Evolutionary conservation across 2,888 invertebrate genomes (phyloP).

Genomic region (Rotaria macrura): DNA sequence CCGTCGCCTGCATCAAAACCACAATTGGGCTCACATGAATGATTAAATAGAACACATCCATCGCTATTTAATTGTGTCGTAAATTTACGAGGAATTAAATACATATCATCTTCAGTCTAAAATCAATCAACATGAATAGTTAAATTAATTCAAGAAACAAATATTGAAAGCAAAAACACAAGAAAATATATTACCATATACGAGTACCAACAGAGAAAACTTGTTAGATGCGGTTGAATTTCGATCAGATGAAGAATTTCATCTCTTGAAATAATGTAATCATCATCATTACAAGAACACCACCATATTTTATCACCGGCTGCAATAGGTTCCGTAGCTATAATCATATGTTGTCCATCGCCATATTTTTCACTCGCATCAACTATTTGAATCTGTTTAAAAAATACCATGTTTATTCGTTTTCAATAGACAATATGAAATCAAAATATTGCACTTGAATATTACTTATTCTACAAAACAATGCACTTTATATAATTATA

Average conservation of each 20-base stretch:
- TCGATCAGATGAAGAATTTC: background rate
- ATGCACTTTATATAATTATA: background rate
- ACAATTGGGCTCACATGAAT: slow-evolving; percentile 22
- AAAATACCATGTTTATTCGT: slow-evolving; percentile 21
- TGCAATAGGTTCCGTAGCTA: background rate
- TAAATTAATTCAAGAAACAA: background rate
- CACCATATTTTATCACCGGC: slow-evolving; percentile 23
- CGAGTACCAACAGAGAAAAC: slow-evolving; percentile 22
- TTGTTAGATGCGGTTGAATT: background rate
- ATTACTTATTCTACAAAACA: background rate
- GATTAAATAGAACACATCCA: slow-evolving; percentile 20
- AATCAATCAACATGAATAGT: background rate
- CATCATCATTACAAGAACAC: slow-evolving; percentile 21
- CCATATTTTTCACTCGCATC: slow-evolving; percentile 21
- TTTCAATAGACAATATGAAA: background rate
- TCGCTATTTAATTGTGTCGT: background rate
- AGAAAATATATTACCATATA: background rate
- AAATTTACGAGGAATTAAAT: background rate
- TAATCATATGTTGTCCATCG: background rate
- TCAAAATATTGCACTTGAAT: background rate
- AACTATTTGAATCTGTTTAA: slow-evolving; percentile 7
- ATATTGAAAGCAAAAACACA: background rate
- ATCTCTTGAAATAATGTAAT: background rate
- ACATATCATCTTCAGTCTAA: slow-evolving; percentile 20
- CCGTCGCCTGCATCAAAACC: background rate